Evolutionary conservation across 2,888 invertebrate species (phyloP).

Genomic region (Nymphalis urticae): DNA sequence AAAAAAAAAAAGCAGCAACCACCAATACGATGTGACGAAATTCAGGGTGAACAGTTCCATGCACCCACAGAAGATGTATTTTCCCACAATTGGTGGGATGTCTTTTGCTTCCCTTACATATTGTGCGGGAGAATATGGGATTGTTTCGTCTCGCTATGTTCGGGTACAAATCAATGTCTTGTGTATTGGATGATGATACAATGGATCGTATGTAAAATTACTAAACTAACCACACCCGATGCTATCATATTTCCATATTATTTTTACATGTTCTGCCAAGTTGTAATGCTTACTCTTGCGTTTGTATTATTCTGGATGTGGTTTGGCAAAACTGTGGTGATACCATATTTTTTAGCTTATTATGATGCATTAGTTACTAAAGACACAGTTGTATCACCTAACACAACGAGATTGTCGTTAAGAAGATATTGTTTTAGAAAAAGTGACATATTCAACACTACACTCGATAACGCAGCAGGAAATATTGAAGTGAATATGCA

Average conservation of each 20-base stretch:
- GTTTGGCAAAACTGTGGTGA: constrained; percentile 54
- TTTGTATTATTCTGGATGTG: constrained; percentile 57
- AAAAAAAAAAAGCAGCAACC: constrained; percentile 47
- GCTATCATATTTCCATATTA: constrained; percentile 70
- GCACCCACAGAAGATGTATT: constrained; percentile 58
- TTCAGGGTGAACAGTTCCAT: constrained; percentile 56
- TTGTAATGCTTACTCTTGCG: constrained; percentile 54
- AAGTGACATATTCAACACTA: constrained; percentile 65
- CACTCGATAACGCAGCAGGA: constrained; percentile 42
- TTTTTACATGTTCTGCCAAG: constrained; percentile 70
- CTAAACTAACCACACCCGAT: constrained; percentile 59
- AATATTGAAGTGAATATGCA: constrained; percentile 10
- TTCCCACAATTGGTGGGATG: constrained; percentile 66
- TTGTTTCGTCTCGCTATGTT: constrained; percentile 57
- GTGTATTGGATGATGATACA: constrained; percentile 70
- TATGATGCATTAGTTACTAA: constrained; percentile 45
- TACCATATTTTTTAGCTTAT: constrained; percentile 56
- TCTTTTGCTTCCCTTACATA: constrained; percentile 69
- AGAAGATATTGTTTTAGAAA: constrained; percentile 70
- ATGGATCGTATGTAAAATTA: constrained; percentile 69
- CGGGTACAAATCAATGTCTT: constrained; percentile 66
- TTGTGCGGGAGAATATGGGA: constrained; percentile 61
- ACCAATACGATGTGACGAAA: constrained; percentile 50
- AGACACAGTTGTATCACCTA: neutral
- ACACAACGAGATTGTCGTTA: constrained; percentile 50